Evolutionary conservation across 2,797 vertebrate species (phyloP).

Genomic region (Sebastes iracundus): DNA sequence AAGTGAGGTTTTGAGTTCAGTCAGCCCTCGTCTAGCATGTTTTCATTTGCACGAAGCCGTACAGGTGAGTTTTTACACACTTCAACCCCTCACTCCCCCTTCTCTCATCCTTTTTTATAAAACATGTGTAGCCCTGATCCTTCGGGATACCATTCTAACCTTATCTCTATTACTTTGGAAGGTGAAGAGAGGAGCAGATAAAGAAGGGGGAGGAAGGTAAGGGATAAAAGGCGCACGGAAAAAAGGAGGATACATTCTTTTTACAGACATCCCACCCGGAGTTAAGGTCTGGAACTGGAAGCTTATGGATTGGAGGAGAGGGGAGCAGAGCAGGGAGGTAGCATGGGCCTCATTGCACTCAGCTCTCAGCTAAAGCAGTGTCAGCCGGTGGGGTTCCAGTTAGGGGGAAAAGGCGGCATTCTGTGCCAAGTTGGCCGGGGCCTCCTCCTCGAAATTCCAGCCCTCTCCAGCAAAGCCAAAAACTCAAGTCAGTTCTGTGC

Average conservation of each 20-base stretch:
- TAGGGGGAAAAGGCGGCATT: constrained; percentile 75
- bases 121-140: neutral
- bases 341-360: constrained; percentile 75
- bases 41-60: neutral
- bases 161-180: constrained; percentile 21
- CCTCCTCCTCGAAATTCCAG: constrained; percentile 84
- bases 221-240: constrained; percentile 1
- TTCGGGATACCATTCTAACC: neutral
- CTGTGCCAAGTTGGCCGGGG: constrained; percentile 80
- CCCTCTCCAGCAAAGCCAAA: constrained; percentile 78
- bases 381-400: constrained; percentile 80
- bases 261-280: constrained; percentile 77
- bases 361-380: constrained; percentile 74
- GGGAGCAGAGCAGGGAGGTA: constrained; percentile 63
- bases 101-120: neutral
- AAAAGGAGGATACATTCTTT: constrained; percentile 40
- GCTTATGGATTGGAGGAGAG: constrained; percentile 59
- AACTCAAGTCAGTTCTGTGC: constrained; percentile 79
- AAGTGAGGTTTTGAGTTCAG: neutral
- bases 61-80: constrained; percentile 1
- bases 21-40: neutral
- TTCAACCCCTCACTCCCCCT: neutral
- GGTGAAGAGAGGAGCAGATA: constrained; percentile 14
- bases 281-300: constrained; percentile 69
- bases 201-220: neutral